phyloP scores from a whole-genome alignment of 2,113 vertebrate genomes.

The Onychorhynchus coronatus region DNA sequence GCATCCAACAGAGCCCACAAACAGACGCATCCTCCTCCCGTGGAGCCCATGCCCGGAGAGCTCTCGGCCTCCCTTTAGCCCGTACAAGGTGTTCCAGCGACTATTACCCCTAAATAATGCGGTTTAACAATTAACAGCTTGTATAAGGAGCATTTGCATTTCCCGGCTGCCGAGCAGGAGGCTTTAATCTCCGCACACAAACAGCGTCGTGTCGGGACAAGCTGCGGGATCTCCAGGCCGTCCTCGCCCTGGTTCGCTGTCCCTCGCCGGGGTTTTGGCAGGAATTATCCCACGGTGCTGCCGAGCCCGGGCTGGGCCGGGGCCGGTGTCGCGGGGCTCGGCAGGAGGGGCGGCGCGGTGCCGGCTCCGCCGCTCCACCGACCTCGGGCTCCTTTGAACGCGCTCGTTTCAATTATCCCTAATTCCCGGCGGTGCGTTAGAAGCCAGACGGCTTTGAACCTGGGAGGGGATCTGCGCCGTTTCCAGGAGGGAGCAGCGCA shows the following conservation, averaged over 20 bases:
- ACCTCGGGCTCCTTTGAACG: neutral
- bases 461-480: neutral
- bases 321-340: neutral
- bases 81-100: neutral
- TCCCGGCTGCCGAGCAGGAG: neutral
- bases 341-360: neutral
- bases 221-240: neutral
- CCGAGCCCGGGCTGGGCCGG: neutral
- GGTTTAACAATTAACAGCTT: neutral
- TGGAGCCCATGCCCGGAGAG: neutral
- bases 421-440: neutral
- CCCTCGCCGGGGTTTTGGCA: fast-evolving
- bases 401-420: neutral
- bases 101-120: neutral
- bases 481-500: neutral
- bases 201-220: neutral
- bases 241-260: neutral
- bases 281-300: fast-evolving
- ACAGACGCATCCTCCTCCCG: neutral
- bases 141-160: neutral
- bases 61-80: neutral
- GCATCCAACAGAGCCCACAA: neutral
- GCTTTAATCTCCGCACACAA: neutral
- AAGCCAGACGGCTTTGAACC: neutral
- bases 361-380: neutral